These are phyloP conservation scores for Polietes domitor DNA, from an alignment of 2,888 invertebrate genomes.

Conservation along the genomic window DNA sequence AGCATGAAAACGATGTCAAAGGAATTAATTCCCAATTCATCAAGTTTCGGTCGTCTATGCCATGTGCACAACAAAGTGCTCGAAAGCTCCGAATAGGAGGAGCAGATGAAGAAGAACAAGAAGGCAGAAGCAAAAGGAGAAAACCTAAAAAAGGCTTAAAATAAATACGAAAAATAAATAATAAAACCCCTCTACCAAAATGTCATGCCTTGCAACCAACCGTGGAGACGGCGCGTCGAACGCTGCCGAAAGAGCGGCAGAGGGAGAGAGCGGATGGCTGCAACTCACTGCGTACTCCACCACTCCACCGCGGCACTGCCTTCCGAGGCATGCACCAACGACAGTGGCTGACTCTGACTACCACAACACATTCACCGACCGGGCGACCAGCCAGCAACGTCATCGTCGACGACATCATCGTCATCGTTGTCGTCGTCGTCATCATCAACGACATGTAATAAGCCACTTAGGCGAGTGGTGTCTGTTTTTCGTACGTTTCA, in stretches of 20 bases:
- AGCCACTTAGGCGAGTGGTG: slow-evolving; percentile 57
- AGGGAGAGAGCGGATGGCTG: not conserved
- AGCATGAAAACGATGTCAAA: slow-evolving; percentile 76
- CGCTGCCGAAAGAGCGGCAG: not conserved
- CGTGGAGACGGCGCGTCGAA: not conserved
- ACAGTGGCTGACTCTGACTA: slow-evolving; percentile 70
- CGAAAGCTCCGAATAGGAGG: slow-evolving; percentile 33
- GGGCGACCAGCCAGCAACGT: slow-evolving; percentile 33
- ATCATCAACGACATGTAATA: slow-evolving; percentile 47
- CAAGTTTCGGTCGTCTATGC: slow-evolving; percentile 76
- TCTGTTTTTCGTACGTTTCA: slow-evolving; percentile 37
- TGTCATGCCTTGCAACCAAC: slow-evolving; percentile 25
- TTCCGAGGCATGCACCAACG: slow-evolving; percentile 71
- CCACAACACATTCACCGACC: slow-evolving; percentile 16
- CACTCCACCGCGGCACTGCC: slow-evolving; percentile 67
- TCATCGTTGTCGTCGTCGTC: slow-evolving; percentile 12
- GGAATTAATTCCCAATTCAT: slow-evolving; percentile 80
- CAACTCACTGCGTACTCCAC: not conserved
- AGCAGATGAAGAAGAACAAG: slow-evolving; percentile 44
- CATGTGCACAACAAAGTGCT: slow-evolving; percentile 47
- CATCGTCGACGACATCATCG: slow-evolving; percentile 39
- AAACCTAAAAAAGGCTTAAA: slow-evolving; percentile 55
- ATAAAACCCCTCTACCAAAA: slow-evolving; percentile 53
- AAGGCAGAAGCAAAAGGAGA: slow-evolving; percentile 24
- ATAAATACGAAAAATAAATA: slow-evolving; percentile 63